Evolutionary conservation across 2,113 vertebrate genomes (phyloP).

Genomic region (Notarius quadriscutis): DNA sequence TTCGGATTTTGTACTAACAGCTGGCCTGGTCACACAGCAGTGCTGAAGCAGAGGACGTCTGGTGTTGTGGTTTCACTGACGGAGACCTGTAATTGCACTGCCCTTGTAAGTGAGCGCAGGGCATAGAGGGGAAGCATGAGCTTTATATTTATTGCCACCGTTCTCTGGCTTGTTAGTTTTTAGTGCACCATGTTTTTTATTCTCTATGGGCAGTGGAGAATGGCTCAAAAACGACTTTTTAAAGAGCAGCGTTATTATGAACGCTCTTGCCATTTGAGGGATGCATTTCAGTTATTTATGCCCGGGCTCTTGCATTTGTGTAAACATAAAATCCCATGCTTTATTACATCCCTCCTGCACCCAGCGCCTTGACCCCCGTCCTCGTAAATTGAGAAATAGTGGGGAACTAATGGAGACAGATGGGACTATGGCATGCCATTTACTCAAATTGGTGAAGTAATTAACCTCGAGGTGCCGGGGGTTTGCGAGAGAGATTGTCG

Average conservation of each 20-base stretch:
- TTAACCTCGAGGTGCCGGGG: constrained; percentile 90
- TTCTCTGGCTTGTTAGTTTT: constrained; percentile 61
- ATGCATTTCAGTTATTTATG: constrained; percentile 75
- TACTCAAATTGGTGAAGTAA: constrained; percentile 95
- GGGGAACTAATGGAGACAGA: constrained; percentile 92
- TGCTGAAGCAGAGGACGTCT: constrained; percentile 1
- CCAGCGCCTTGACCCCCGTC: constrained; percentile 86
- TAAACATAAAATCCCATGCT: constrained; percentile 91
- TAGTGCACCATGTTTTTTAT: constrained; percentile 57
- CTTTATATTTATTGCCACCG: constrained; percentile 56
- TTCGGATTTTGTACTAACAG: not conserved
- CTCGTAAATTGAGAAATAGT: constrained; percentile 93
- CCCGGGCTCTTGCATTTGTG: constrained; percentile 81
- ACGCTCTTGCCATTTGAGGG: constrained; percentile 55
- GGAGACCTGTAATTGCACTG: constrained; percentile 41
- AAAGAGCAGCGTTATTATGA: constrained; percentile 60
- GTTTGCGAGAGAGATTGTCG: constrained; percentile 90
- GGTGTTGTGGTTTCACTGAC: constrained; percentile 12
- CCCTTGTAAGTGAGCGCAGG: constrained; percentile 25
- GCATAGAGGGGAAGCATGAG: constrained; percentile 28
- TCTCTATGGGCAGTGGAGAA: constrained; percentile 51
- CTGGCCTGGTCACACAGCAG: not conserved
- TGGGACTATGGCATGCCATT: constrained; percentile 94
- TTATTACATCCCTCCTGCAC: constrained; percentile 90
- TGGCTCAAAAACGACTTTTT: constrained; percentile 60